Conservation (phyloP, 2,888 invertebrate species). For the Heliconius ismenius region DNA sequence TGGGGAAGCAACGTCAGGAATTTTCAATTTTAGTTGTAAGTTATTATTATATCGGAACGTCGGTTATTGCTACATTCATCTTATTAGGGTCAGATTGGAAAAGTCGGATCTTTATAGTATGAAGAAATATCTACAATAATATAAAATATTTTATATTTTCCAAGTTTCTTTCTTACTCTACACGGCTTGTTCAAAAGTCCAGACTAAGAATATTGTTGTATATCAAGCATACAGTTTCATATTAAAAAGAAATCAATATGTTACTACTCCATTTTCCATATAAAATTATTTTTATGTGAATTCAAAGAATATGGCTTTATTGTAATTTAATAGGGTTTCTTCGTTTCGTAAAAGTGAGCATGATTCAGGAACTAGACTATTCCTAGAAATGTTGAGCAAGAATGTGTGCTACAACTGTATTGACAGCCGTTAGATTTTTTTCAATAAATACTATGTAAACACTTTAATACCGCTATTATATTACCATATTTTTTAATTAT, state of each 20-base stretch:
- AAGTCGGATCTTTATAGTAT: too few relatives aligned
- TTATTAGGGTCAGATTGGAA: too few relatives aligned
- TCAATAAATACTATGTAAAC: not conserved
- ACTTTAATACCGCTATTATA: too few relatives aligned
- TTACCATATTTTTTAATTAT: not conserved
- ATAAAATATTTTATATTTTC: too few relatives aligned
- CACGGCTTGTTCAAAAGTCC: too few relatives aligned
- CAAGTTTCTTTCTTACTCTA: too few relatives aligned
- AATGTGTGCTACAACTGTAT: not conserved
- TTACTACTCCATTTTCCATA: not conserved
- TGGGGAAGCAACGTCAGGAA: not conserved
- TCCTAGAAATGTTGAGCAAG: not conserved
- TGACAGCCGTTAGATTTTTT: not conserved
- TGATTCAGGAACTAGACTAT: not conserved
- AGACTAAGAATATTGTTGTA: too few relatives aligned
- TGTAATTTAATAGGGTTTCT: not conserved
- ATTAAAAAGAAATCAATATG: not conserved
- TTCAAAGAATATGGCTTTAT: not conserved
- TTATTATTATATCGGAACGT: not conserved
- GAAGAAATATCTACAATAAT: too few relatives aligned
- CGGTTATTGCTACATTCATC: too few relatives aligned
- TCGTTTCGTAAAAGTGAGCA: not conserved
- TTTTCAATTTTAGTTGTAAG: not conserved
- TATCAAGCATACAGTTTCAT: too few relatives aligned
- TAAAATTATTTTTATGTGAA: not conserved